Base-by-base conservation (phyloP, 2,888 invertebrate species). In the Pyrrhosoma nymphula region DNA sequence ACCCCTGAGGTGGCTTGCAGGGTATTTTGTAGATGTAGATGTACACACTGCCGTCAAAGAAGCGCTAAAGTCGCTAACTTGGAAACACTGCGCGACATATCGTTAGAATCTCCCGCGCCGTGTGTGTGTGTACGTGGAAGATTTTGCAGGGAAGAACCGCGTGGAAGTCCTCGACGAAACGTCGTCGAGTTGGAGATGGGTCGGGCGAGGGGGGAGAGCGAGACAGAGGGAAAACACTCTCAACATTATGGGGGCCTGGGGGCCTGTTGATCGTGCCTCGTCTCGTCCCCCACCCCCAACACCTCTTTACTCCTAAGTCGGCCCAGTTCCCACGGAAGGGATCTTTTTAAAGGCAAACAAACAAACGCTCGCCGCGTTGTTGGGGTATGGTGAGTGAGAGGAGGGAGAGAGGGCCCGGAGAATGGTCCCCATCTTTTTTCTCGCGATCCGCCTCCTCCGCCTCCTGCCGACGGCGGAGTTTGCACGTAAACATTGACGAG, bases 301-400 rank as follows among this genome's bases (percentile, higher is more conserved):
- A 0, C 82, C 82, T 30, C 30, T 30, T 12, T 26, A n/a, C 35
- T 82, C 30, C 26, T 2, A 82, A 30, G 14, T 12, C 30, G 82
- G 30, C 82, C 82, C 82, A 82, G 82, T 82, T 82, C 82, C 82
- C 82, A 82, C 82, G 82, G 82, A 82, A 35, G 35, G 30, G 82
- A 82, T 82, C 82, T 82, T 82, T 82, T 82, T 82, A 82, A 82
- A 82, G 82, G 82, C 82, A 82, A 82, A 35, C 82, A 82, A 82
- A 82, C 82, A 82, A 82, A 82, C 82, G 14, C 82, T 12, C 16
- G 2, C 69, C 60, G 60, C 69, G 20, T 23, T 26, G 69, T 69
- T 69, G 69, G 69, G 69, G n/a, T n/a, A 26, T 69, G 82, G 82
- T 10, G 35, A 26, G 69, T 12, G 26, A 20, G 69, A 16, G 75